Evolutionary conservation across 2,797 vertebrate species (phyloP).

Genomic region (Xiphophorus birchmanni): DNA sequence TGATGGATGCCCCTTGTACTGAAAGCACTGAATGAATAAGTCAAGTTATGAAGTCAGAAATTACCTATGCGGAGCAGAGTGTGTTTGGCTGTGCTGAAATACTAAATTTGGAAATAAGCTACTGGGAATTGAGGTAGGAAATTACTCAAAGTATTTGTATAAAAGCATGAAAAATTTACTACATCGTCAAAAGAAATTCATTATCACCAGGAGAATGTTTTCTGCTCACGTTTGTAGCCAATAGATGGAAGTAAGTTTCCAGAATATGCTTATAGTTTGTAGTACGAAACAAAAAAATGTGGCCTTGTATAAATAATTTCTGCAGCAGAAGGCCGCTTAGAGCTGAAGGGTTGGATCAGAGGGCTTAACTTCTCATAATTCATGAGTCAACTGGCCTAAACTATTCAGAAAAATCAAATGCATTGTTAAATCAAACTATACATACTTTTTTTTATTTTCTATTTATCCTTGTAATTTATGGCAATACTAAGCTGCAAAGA

Average conservation of each 20-base stretch:
- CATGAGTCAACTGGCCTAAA: not conserved
- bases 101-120: not conserved
- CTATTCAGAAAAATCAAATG: too few species aligned
- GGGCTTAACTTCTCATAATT: not conserved
- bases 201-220: not conserved
- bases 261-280: not conserved
- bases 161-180: not conserved
- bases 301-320: not conserved
- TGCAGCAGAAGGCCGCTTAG: not conserved
- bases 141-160: not conserved
- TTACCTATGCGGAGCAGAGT: not conserved
- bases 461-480: too few species aligned
- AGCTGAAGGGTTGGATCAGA: not conserved
- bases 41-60: not conserved
- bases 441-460: too few species aligned
- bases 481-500: not conserved
- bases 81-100: not conserved
- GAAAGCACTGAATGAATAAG: not conserved
- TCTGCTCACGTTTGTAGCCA: not conserved
- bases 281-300: not conserved
- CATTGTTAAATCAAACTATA: too few species aligned
- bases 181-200: not conserved
- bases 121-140: not conserved
- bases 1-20: not conserved
- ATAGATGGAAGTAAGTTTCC: not conserved